Evolutionary conservation across 2,888 invertebrate species (phyloP).

Genomic region (Drepana falcataria): DNA sequence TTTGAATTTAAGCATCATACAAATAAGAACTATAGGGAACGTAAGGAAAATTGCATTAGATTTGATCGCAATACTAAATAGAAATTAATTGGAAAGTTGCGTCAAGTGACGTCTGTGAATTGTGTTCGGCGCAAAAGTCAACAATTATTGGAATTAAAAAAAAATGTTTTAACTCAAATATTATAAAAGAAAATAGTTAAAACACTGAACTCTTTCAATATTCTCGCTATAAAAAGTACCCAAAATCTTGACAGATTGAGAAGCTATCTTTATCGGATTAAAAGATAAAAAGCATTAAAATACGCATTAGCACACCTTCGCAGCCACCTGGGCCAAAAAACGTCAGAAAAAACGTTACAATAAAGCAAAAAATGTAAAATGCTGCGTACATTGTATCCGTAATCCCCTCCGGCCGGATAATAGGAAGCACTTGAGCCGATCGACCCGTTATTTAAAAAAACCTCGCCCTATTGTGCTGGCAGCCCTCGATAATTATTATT

Average conservation of each 20-base stretch:
- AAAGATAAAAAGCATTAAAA: conserved; percentile 49
- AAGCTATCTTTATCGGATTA: conserved; percentile 58
- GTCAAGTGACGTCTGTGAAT: conserved; percentile 41
- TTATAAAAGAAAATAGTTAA: no score
- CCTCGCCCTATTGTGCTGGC: conserved; percentile 54
- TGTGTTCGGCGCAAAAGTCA: conserved; percentile 1
- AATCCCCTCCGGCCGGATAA: conserved; percentile 66
- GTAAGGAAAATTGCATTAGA: not conserved
- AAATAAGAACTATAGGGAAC: not conserved
- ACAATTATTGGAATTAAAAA: not conserved
- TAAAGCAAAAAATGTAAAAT: conserved; percentile 35
- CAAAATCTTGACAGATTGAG: conserved; percentile 16
- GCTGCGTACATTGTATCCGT: conserved; percentile 62
- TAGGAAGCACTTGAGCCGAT: conserved; percentile 75
- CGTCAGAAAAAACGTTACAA: conserved; percentile 32
- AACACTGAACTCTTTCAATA: no score
- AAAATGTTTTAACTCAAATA: no score
- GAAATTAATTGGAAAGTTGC: conserved; percentile 59
- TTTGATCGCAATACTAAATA: conserved; percentile 27
- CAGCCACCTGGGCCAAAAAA: conserved; percentile 56
- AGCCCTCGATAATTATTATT: conserved; percentile 77
- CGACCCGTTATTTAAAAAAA: conserved; percentile 69
- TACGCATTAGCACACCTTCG: conserved; percentile 66
- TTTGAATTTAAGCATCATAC: conserved; percentile 25
- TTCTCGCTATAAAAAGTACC: not conserved